A percentile compares a stretch with the other conserved stretches of the same genome.
These are phyloP conservation scores for Sorex maritimensis DNA, from an alignment of 2,797 vertebrate genomes.

Conservation along the genomic window DNA sequence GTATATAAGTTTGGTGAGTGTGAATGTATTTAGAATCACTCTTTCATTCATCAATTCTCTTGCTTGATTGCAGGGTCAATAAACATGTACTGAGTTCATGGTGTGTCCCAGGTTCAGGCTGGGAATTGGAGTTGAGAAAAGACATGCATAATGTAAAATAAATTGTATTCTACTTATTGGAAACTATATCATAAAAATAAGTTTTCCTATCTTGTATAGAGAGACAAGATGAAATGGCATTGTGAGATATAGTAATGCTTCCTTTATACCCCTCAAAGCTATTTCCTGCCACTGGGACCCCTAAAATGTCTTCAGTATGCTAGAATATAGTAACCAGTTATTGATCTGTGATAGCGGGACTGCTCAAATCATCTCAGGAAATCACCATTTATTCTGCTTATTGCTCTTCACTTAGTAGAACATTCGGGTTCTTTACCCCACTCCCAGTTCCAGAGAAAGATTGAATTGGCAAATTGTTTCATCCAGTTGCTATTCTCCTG, in stretches of 20 bases:
- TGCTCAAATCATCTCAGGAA: conserved; percentile 24
- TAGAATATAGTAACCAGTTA: neutral
- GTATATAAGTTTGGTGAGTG: neutral
- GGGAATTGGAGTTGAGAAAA: conserved; percentile 22
- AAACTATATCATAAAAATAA: conserved; percentile 21
- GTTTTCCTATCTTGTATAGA: neutral
- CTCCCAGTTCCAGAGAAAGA: neutral
- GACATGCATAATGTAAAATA: conserved; percentile 19
- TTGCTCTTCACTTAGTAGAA: neutral
- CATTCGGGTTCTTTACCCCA: neutral
- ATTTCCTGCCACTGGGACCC: neutral
- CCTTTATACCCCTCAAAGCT: neutral
- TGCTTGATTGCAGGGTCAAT: neutral
- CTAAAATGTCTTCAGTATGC: neutral
- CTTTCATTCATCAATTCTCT: neutral
- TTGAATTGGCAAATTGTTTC: neutral
- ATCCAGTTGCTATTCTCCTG: neutral
- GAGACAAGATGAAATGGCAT: conserved; percentile 1
- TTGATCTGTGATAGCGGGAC: neutral
- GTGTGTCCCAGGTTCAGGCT: neutral
- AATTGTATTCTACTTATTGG: conserved; percentile 1
- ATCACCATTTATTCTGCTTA: fast-evolving
- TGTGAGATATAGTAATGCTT: neutral
- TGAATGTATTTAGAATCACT: neutral
- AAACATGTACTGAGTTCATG: neutral